Percentiles rank a stretch among this genome's conserved stretches.
These are phyloP conservation scores for Aegypius monachus DNA, from an alignment of 2,113 vertebrate genomes.

Conservation along the genomic window DNA sequence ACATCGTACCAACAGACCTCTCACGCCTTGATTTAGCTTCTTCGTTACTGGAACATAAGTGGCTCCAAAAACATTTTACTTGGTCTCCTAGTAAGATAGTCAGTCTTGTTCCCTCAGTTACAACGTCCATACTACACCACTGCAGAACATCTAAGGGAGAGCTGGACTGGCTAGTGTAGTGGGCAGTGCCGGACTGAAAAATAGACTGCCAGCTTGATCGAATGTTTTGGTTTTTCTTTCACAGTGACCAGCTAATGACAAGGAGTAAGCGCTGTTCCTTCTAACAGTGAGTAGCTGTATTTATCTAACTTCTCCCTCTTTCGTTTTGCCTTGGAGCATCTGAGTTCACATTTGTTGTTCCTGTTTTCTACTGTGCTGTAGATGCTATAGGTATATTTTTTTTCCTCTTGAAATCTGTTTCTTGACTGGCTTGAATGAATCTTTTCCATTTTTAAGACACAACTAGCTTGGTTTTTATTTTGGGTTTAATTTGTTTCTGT, in stretches of 20 bases:
- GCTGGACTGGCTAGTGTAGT: background rate
- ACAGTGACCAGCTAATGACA: background rate
- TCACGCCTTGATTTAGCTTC: background rate
- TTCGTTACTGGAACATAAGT: background rate
- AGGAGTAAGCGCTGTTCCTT: background rate
- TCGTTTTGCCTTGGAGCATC: background rate
- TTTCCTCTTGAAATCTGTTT: background rate
- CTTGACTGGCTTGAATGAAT: background rate
- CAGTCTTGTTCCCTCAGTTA: background rate
- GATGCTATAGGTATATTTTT: background rate
- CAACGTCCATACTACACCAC: background rate
- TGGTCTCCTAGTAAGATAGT: background rate
- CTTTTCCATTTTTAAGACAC: background rate
- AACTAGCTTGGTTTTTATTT: background rate
- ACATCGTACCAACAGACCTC: background rate
- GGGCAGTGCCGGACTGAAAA: background rate
- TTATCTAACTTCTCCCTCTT: background rate
- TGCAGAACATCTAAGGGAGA: background rate
- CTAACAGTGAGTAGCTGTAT: background rate
- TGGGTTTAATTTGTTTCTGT: background rate
- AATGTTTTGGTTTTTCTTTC: background rate
- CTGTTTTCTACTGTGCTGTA: background rate
- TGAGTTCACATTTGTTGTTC: background rate
- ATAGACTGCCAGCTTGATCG: background rate
- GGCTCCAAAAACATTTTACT: background rate